A percentile compares a stretch with the other conserved stretches of the same genome.
Conservation (phyloP, 2,797 vertebrate species). For the Myiotriccus ornatus region DNA sequence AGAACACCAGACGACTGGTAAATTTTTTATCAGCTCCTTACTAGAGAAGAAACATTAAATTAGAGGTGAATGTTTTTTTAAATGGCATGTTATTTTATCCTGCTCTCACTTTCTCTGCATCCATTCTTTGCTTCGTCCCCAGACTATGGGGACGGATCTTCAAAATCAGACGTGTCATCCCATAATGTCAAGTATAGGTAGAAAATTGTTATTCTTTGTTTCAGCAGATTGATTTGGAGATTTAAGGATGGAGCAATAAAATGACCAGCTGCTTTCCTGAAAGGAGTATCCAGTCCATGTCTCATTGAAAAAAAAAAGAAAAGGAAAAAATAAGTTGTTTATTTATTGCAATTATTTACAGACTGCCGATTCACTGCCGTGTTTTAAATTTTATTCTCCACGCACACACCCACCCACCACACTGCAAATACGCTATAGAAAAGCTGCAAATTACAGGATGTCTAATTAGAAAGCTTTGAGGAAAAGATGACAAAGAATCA, state of each 20-base stretch:
- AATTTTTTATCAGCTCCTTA: background rate
- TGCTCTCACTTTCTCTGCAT: background rate
- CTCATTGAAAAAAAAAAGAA: background rate
- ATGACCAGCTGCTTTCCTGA: slow-evolving; percentile 4
- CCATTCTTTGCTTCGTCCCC: background rate
- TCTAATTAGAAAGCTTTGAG: slow-evolving; percentile 75
- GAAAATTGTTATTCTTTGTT: background rate
- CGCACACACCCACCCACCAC: background rate
- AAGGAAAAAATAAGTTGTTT: background rate
- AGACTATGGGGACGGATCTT: background rate
- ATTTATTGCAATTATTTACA: slow-evolving; percentile 58
- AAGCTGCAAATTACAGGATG: slow-evolving; percentile 73
- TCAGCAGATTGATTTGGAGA: background rate
- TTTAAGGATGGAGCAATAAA: slow-evolving; percentile 11
- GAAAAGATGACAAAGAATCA: slow-evolving; percentile 72
- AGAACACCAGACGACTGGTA: background rate
- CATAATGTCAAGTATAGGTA: background rate
- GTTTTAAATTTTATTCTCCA: slow-evolving; percentile 53
- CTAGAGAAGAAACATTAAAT: background rate
- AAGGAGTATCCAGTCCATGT: background rate
- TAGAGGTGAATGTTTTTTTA: background rate
- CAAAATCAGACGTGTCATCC: background rate
- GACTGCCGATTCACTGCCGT: slow-evolving; percentile 50
- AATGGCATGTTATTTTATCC: background rate
- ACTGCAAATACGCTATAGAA: slow-evolving; percentile 30